Percentiles rank a stretch among this genome's conserved stretches.
phyloP scores from a whole-genome alignment of 1,140 invertebrate genomes.

The Zaprionus tsacasi region DNA sequence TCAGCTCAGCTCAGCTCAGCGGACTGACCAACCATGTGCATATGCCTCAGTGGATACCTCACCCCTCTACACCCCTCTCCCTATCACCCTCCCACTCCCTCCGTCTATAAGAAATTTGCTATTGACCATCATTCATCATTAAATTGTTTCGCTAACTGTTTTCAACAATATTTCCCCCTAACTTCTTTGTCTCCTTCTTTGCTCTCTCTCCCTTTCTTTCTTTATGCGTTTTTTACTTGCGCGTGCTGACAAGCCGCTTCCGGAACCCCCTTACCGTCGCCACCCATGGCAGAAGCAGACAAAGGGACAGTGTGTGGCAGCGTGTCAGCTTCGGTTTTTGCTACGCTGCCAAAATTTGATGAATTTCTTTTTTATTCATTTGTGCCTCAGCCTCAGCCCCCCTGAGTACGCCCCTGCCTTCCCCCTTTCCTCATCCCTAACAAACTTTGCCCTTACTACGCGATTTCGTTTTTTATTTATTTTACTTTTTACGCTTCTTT shows the following conservation, averaged over 20 bases:
- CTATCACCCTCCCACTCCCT: constrained; percentile 1
- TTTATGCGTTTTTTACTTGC: constrained; percentile 45
- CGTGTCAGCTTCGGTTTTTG: constrained; percentile 44
- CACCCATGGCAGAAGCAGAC: constrained; percentile 14
- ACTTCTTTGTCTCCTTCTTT: constrained; percentile 11
- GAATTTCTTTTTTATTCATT: constrained; percentile 81
- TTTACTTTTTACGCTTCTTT: constrained; percentile 26
- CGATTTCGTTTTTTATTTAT: constrained; percentile 47
- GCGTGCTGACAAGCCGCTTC: constrained; percentile 76
- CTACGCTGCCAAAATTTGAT: constrained; percentile 75
- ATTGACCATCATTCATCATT: constrained; percentile 81
- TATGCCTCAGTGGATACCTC: constrained; percentile 42
- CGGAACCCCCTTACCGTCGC: not conserved
- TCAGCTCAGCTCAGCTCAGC: constrained; percentile 16
- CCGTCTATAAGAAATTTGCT: constrained; percentile 48
- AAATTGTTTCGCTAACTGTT: constrained; percentile 81
- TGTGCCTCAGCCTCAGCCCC: constrained; percentile 1
- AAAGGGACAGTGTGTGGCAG: constrained; percentile 23
- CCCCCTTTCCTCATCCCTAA: not conserved
- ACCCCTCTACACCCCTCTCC: not conserved
- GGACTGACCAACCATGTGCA: constrained; percentile 60
- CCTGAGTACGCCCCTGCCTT: not conserved
- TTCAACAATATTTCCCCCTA: constrained; percentile 55
- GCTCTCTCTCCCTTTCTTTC: not conserved
- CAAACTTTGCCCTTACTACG: constrained; percentile 38